A percentile compares a stretch with the other conserved stretches of the same genome.
These are phyloP conservation scores for Aurelia sp. DNA, from an alignment of 30 jellyfish, hydroid and myxozoan species.

Conservation along the genomic window DNA sequence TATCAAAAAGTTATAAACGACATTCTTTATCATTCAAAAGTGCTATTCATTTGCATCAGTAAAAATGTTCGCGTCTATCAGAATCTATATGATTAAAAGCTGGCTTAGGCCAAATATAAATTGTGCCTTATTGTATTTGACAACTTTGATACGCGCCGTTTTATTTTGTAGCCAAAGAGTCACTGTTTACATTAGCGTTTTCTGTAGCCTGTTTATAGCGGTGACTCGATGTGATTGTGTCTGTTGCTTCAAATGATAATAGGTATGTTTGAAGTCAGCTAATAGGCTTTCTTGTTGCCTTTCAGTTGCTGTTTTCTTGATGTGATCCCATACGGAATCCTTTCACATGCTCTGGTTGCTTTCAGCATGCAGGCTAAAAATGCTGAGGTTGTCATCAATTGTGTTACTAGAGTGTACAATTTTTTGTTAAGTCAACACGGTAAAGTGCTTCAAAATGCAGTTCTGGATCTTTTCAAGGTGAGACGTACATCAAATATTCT, in stretches of 20 bases:
- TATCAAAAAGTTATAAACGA: too few species aligned
- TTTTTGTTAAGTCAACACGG: slow-evolving; percentile 59
- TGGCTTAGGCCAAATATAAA: background rate
- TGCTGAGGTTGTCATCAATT: slow-evolving; percentile 84
- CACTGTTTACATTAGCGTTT: too few species aligned
- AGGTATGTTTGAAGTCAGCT: too few species aligned
- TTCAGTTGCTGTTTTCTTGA: slow-evolving; percentile 87
- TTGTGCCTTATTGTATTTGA: background rate
- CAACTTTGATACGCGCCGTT: too few species aligned
- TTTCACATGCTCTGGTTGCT: slow-evolving; percentile 90
- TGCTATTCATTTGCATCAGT: too few species aligned
- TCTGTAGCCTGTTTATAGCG: too few species aligned
- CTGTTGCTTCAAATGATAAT: background rate
- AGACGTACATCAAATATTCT: too few species aligned
- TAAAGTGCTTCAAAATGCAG: slow-evolving; percentile 64
- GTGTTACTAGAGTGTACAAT: slow-evolving; percentile 71
- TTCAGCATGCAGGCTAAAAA: slow-evolving; percentile 91
- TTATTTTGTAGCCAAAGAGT: too few species aligned
- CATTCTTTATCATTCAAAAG: too few species aligned
- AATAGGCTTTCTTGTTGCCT: background rate
- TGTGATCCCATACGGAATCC: slow-evolving; percentile 81
- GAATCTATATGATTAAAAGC: too few species aligned
- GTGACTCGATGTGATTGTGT: background rate
- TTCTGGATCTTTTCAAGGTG: slow-evolving; percentile 76
- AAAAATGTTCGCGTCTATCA: too few species aligned